Evolutionary conservation across 2,888 invertebrate genomes (phyloP).

Genomic region (Lasioglossum pauxillum): DNA sequence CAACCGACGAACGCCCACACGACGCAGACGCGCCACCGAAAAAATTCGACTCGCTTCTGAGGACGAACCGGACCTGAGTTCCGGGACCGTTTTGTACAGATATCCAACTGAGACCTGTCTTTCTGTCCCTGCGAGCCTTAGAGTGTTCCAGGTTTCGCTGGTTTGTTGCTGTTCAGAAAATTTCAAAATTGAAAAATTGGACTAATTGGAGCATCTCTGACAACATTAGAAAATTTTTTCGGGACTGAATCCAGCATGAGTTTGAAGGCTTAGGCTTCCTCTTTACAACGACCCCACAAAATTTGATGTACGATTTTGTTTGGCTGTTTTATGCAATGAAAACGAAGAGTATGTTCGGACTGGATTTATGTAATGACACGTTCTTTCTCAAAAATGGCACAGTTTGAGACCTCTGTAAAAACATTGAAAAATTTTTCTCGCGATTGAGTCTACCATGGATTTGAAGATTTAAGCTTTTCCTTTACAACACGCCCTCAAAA

Average conservation of each 20-base stretch:
- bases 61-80: conserved; percentile 10
- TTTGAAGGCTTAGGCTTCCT: background rate
- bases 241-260: background rate
- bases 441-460: too few relatives aligned
- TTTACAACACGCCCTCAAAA: too few relatives aligned
- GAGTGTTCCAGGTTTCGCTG: background rate
- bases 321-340: background rate
- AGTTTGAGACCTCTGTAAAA: too few relatives aligned
- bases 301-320: background rate
- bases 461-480: too few relatives aligned
- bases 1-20: conserved; percentile 51
- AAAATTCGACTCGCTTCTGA: conserved; percentile 4
- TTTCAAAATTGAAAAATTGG: background rate
- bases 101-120: background rate
- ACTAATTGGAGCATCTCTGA: background rate
- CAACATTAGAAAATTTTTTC: background rate
- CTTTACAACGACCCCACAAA: background rate
- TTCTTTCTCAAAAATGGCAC: too few relatives aligned
- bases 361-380: too few relatives aligned
- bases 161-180: background rate
- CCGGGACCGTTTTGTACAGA: background rate
- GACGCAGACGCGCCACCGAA: background rate
- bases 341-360: background rate
- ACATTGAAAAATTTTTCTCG: too few relatives aligned
- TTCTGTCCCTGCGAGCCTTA: background rate